A percentile compares a stretch with the other conserved stretches of the same genome.
Conservation (phyloP, 1,140 invertebrate genomes). For the Caenorhabditis elegans region WBcel235 BX284603.4:9777001-9777500, state of each 20-base stretch:
- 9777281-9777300: neutral
- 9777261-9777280: neutral
- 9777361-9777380: neutral
- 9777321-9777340: neutral
- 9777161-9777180: constrained; percentile 97
- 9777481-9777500: constrained; percentile 98
- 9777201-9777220: constrained; percentile 71
- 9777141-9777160: constrained; percentile 99
- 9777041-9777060: constrained; percentile 96
- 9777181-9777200: constrained; percentile 76
- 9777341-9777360: neutral
- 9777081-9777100: constrained; percentile 14
- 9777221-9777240: neutral
- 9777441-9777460: constrained; percentile 97
- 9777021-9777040: constrained; percentile 99
- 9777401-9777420: constrained; percentile 97
- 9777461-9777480: constrained; percentile 99
- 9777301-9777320: neutral
- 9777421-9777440: constrained; percentile 98
- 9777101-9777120: constrained; percentile 71
- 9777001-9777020: constrained; percentile 98
- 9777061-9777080: constrained; percentile 71
- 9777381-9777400: constrained; percentile 92
- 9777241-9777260: constrained; percentile 32
- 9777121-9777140: constrained; percentile 99